Evolutionary conservation across 2,888 invertebrate species (phyloP).

Genomic region (Ditula angustiorana): DNA sequence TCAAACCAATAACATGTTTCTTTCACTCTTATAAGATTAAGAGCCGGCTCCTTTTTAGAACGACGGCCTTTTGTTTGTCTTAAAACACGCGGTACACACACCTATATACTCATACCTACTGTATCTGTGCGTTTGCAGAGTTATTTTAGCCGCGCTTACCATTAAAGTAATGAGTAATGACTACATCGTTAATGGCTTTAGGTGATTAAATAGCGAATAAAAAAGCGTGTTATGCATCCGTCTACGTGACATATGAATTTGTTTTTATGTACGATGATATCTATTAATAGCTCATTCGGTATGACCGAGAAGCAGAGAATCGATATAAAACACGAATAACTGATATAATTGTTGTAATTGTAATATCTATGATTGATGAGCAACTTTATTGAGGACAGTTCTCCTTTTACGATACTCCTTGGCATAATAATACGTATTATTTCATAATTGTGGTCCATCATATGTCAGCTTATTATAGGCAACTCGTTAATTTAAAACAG

Average conservation of each 20-base stretch:
- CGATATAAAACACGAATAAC: not conserved
- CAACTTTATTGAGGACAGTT: not conserved
- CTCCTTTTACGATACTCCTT: not conserved
- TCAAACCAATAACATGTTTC: constrained; percentile 16
- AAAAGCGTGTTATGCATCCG: constrained; percentile 29
- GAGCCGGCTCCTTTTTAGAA: not conserved
- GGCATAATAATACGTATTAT: too few species aligned
- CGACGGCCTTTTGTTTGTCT: constrained; percentile 2
- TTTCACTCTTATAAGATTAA: constrained; percentile 8
- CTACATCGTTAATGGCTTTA: constrained; percentile 45
- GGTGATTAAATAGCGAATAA: constrained; percentile 13
- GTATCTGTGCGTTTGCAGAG: constrained; percentile 38
- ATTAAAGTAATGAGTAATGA: constrained; percentile 43
- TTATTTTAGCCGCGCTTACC: constrained; percentile 35
- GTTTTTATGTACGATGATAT: not conserved
- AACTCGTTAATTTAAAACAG: too few species aligned
- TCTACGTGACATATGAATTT: constrained; percentile 14
- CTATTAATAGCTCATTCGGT: constrained; percentile 1
- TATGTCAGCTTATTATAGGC: too few species aligned
- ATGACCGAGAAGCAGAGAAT: not conserved
- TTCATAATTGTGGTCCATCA: not conserved
- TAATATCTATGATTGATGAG: not conserved
- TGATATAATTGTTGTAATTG: not conserved
- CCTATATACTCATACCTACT: constrained; percentile 7
- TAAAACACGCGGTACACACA: not conserved